phyloP scores from a whole-genome alignment of 2,797 vertebrate species.

The Rhynchotus rufescens region DNA sequence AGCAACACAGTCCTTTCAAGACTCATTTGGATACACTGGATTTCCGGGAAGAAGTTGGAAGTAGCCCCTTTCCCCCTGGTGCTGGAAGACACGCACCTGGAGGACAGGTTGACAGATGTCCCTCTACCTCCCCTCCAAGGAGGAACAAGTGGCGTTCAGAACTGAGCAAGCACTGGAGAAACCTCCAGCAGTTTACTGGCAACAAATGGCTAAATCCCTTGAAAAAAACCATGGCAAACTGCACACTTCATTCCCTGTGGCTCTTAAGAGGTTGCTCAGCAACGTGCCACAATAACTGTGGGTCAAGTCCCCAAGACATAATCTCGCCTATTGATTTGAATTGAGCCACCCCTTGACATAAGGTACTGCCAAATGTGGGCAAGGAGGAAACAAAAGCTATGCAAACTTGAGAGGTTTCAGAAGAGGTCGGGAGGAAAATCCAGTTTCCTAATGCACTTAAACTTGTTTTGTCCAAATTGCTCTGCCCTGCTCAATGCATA shows the following conservation, averaged over 20 bases:
- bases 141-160: neutral
- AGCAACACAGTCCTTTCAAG: neutral
- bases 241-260: constrained; percentile 30
- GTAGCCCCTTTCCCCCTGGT: neutral
- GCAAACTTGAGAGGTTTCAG: neutral
- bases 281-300: constrained; percentile 38
- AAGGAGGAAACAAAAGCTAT: constrained; percentile 23
- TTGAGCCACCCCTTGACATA: constrained; percentile 19
- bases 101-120: fast-evolving
- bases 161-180: neutral
- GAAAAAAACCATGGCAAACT: neutral
- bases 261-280: constrained; percentile 18
- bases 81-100: fast-evolving
- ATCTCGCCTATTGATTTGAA: constrained; percentile 60
- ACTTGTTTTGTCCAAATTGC: neutral
- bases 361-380: constrained; percentile 30
- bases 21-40: neutral
- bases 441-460: neutral
- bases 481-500: neutral
- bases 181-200: neutral
- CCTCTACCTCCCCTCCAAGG: neutral
- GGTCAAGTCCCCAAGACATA: constrained; percentile 62
- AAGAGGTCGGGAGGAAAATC: neutral
- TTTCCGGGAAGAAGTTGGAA: neutral
- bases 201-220: constrained; percentile 16